Evolutionary conservation across 2,888 invertebrate genomes (phyloP).

Genomic region (Alloplasta piceator): DNA sequence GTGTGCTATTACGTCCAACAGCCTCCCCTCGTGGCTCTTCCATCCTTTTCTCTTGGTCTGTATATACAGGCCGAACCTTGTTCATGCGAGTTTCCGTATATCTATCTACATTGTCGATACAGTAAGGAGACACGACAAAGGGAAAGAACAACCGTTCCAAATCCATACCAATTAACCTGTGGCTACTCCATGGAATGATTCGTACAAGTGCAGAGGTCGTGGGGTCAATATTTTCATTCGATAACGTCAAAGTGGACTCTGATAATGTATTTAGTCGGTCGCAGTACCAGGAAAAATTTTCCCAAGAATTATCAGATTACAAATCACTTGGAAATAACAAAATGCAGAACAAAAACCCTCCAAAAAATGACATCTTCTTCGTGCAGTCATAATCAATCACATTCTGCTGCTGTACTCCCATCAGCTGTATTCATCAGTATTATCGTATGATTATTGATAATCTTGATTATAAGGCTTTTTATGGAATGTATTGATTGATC

Average conservation of each 20-base stretch:
- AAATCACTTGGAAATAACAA: too few species aligned
- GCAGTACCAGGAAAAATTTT: background rate
- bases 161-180: slow-evolving; percentile 23
- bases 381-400: too few species aligned
- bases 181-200: background rate
- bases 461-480: too few species aligned
- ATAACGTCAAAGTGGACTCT: background rate
- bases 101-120: background rate
- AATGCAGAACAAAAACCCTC: too few species aligned
- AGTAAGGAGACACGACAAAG: background rate
- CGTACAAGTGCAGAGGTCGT: background rate
- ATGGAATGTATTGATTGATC: too few species aligned
- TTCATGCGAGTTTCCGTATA: background rate
- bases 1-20: slow-evolving; percentile 41
- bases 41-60: slow-evolving; percentile 1
- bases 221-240: background rate
- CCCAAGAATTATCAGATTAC: too few species aligned
- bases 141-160: background rate
- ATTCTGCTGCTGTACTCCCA: too few species aligned
- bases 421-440: too few species aligned
- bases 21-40: slow-evolving; percentile 1
- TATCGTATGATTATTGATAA: too few species aligned
- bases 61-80: slow-evolving; percentile 1
- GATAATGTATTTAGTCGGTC: background rate
- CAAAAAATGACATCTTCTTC: too few species aligned